Evolutionary conservation across 2,888 invertebrate species (phyloP).

Genomic region (Parapristionchus giblindavisi): DNA sequence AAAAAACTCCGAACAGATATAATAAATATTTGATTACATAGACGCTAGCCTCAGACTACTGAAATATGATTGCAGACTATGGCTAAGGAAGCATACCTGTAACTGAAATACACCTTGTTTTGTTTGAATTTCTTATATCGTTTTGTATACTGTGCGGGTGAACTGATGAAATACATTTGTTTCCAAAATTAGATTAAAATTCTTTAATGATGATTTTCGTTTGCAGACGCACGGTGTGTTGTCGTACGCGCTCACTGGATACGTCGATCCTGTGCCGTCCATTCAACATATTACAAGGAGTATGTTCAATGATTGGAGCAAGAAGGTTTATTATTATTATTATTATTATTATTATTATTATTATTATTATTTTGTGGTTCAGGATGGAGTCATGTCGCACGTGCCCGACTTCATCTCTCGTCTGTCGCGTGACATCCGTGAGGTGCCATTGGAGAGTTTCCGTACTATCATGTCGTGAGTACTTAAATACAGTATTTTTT

Average conservation of each 20-base stretch:
- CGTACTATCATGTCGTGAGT: conserved; percentile 34
- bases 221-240: conserved; percentile 34
- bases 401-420: conserved; percentile 36
- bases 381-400: conserved; percentile 37
- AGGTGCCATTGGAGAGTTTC: conserved; percentile 15
- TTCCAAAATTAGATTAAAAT: no score
- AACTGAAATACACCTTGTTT: no score
- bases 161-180: not conserved
- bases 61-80: no score
- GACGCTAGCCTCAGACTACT: no score
- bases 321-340: not conserved
- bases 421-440: conserved; percentile 11
- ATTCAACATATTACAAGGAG: conserved; percentile 22
- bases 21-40: no score
- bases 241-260: conserved; percentile 26
- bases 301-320: conserved; percentile 35
- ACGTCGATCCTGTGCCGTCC: conserved; percentile 14
- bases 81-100: no score
- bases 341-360: not conserved
- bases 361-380: not conserved
- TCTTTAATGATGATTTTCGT: not conserved
- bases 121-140: no score
- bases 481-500: no score
- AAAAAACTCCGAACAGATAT: no score
- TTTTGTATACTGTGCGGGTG: no score